Percentiles rank a stretch among this genome's conserved stretches.
Evolutionary conservation across 2,797 vertebrate genomes (phyloP).

Genomic region (Spinus pinus): DNA sequence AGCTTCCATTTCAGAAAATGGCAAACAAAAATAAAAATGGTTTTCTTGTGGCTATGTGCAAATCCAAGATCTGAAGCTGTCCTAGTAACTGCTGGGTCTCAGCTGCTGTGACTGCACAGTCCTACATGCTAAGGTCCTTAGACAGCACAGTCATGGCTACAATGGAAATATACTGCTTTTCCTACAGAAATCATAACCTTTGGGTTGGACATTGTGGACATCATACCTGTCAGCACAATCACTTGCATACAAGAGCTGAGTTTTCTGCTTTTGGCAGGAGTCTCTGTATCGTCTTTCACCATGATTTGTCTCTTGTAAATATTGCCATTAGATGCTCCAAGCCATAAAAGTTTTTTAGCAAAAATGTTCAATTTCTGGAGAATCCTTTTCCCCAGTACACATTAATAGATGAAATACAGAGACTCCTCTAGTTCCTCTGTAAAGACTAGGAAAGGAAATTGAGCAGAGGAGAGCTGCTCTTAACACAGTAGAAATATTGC

Average conservation of each 20-base stretch:
- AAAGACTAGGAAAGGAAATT: neutral
- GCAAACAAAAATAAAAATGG: neutral
- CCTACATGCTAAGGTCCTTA: neutral
- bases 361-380: neutral
- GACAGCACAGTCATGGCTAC: neutral
- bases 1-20: neutral
- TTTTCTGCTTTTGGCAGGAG: neutral
- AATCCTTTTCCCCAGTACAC: neutral
- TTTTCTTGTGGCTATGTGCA: neutral
- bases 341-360: neutral
- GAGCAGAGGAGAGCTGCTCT: neutral
- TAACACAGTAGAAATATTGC: neutral
- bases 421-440: neutral
- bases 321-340: neutral
- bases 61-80: neutral
- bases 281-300: neutral
- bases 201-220: neutral
- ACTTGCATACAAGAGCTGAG: neutral
- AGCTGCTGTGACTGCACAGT: neutral
- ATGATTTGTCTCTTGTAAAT: accelerated
- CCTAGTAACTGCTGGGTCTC: neutral
- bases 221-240: neutral
- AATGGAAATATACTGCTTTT: neutral
- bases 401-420: neutral
- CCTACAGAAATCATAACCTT: neutral